Evolutionary conservation across 2,888 invertebrate genomes (phyloP).

Genomic region (Drosophila nigricruria): DNA sequence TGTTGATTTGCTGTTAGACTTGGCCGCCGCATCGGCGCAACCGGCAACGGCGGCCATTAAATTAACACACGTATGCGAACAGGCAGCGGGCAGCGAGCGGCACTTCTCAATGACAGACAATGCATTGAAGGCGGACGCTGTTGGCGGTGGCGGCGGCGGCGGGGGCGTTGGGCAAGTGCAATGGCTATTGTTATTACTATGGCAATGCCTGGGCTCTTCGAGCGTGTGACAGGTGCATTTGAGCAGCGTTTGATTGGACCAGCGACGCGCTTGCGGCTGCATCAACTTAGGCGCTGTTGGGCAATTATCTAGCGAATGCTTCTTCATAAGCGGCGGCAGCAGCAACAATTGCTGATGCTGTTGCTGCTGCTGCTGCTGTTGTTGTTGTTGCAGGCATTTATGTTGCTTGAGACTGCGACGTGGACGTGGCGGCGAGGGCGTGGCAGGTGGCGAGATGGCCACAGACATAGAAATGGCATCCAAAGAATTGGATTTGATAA

Average conservation of each 20-base stretch:
- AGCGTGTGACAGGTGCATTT: slow-evolving; percentile 69
- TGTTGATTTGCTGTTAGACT: slow-evolving; percentile 49
- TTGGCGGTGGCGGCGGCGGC: slow-evolving; percentile 4
- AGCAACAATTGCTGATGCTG: slow-evolving; percentile 19
- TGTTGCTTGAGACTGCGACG: slow-evolving; percentile 78
- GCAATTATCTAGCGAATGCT: slow-evolving; percentile 80
- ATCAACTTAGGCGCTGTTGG: slow-evolving; percentile 41
- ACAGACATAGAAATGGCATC: slow-evolving; percentile 84
- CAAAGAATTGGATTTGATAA: slow-evolving; percentile 84
- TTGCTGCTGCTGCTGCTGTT: slow-evolving; percentile 13
- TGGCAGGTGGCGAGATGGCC: slow-evolving; percentile 79
- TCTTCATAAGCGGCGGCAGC: slow-evolving; percentile 69
- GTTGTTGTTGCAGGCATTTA: slow-evolving; percentile 63
- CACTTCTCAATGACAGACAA: slow-evolving; percentile 67
- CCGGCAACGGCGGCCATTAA: slow-evolving; percentile 48
- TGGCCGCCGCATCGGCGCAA: slow-evolving; percentile 53
- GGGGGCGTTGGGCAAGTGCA: slow-evolving; percentile 43
- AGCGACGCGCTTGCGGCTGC: slow-evolving; percentile 62
- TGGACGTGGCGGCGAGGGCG: slow-evolving; percentile 80
- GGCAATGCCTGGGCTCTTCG: slow-evolving; percentile 35
- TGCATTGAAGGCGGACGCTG: slow-evolving; percentile 12
- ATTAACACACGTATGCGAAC: slow-evolving; percentile 62
- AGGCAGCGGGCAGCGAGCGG: slow-evolving; percentile 63
- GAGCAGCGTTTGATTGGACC: slow-evolving; percentile 80
- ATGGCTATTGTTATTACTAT: slow-evolving; percentile 27